phyloP scores from a whole-genome alignment of 1,140 invertebrate genomes.

The Drosophila fuyamai region DNA sequence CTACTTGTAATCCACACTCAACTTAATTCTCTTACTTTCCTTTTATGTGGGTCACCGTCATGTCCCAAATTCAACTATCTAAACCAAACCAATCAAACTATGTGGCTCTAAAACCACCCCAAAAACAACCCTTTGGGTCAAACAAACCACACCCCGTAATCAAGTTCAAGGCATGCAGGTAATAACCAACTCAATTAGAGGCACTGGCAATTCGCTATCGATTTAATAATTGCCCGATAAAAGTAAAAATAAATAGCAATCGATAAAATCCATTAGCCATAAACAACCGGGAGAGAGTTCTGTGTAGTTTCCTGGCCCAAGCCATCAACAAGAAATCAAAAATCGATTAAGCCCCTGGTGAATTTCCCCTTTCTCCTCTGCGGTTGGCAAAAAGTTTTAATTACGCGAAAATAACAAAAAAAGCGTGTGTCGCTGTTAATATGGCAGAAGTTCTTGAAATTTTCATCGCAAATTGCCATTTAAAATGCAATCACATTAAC shows the following conservation, averaged over 20 bases:
- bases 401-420: conserved; percentile 39
- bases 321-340: conserved; percentile 75
- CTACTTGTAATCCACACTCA: not conserved
- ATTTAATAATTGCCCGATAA: conserved; percentile 69
- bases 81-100: conserved; percentile 35
- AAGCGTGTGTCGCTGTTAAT: conserved; percentile 48
- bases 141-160: conserved; percentile 20
- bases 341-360: conserved; percentile 69
- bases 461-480: conserved; percentile 43
- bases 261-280: conserved; percentile 60
- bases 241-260: conserved; percentile 43
- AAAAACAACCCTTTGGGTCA: conserved; percentile 14
- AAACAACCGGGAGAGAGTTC: conserved; percentile 24
- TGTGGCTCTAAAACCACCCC: conserved; percentile 23
- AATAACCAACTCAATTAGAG: conserved; percentile 46
- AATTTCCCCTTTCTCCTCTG: conserved; percentile 25
- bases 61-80: conserved; percentile 15
- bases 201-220: conserved; percentile 38
- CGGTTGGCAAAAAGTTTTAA: conserved; percentile 63
- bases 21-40: conserved; percentile 7
- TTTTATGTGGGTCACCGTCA: conserved; percentile 22
- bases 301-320: conserved; percentile 41
- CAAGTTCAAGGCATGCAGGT: conserved; percentile 65
- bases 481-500: conserved; percentile 51
- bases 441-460: conserved; percentile 40